Evolutionary conservation across 2,888 invertebrate species (phyloP).

Genomic region (Spodoptera littoralis): DNA sequence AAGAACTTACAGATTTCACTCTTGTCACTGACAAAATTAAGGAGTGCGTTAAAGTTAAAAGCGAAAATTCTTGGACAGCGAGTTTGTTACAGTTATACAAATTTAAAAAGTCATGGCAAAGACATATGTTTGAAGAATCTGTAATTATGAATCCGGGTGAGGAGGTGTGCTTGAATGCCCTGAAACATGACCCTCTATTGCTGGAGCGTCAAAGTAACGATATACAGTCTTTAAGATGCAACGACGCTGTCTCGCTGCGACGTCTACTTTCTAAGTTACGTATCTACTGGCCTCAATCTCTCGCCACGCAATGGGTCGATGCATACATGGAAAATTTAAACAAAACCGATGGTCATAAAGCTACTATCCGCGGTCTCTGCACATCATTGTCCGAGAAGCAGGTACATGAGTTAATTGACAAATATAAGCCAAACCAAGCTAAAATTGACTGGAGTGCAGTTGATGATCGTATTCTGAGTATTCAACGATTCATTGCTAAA

Average conservation of each 20-base stretch:
- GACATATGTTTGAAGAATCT: conserved; percentile 74
- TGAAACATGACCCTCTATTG: conserved; percentile 75
- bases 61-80: conserved; percentile 62
- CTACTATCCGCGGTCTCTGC: conserved; percentile 69
- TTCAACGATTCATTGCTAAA: conserved; percentile 74
- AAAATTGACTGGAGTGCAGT: conserved; percentile 72
- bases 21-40: conserved; percentile 67
- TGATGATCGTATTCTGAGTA: conserved; percentile 67
- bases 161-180: conserved; percentile 71
- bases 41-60: conserved; percentile 63
- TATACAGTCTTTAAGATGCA: conserved; percentile 59
- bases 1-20: conserved; percentile 67
- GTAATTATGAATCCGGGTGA: conserved; percentile 66
- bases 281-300: conserved; percentile 71
- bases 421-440: conserved; percentile 69
- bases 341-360: conserved; percentile 62
- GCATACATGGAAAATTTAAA: conserved; percentile 62
- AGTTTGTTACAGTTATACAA: conserved; percentile 68
- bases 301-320: conserved; percentile 65
- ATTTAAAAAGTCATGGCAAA: conserved; percentile 75
- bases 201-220: conserved; percentile 61
- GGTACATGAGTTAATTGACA: conserved; percentile 64
- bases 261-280: conserved; percentile 70
- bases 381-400: conserved; percentile 62
- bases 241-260: conserved; percentile 61